Evolutionary conservation across 2,888 invertebrate species (phyloP), one percentile per base, ranked within the genome.

Genomic region (Carcina quercana): DNA sequence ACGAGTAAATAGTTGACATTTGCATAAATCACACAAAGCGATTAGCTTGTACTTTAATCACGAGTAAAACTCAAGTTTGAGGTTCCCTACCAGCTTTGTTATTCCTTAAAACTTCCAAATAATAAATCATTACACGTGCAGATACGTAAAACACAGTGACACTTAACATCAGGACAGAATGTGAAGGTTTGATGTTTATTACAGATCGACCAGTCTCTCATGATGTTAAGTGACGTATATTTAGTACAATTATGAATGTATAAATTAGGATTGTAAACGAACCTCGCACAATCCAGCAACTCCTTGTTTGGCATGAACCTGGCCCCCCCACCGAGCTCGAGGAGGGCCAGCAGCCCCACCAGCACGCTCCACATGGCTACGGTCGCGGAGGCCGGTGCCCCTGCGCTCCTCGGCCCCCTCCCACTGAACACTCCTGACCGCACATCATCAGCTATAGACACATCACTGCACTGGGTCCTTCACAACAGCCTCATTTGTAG

Each of bases 271-370:
- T 28, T 12, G 15, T 25, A 7, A 40, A 67, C 82, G 66, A 79
- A 83, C 83, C 83, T 83, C 45, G 83, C 82, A 54, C 83, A 83
- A 50, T 82, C 82, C 24, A 83, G 70, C 42, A 83, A 54, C 50
- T 79, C 83, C 63, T 70, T 74, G 55, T 75, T 71, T 40, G 76
- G 67, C 25, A 68, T 54, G 45, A 74, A 71, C 40, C 67, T 64
- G 50, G 72, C 69, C 42, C 73, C 74, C 39, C 70, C 72, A 54
- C 69, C 68, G 40, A 66, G 53, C 43, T 69, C 64, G 53, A 69
- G 50, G 45, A 73, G 61, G 59, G 67, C 73, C 64, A 73, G 52
- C 43, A 79, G 56, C 28, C 66, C 64, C 55, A 63, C 47, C 43
- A 80, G 60, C 47, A 67, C 50, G 47, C 50, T 63, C 80, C 80